phyloP scores from a whole-genome alignment of 2,113 vertebrate genomes.

The Melanotaenia duboulayi region DNA sequence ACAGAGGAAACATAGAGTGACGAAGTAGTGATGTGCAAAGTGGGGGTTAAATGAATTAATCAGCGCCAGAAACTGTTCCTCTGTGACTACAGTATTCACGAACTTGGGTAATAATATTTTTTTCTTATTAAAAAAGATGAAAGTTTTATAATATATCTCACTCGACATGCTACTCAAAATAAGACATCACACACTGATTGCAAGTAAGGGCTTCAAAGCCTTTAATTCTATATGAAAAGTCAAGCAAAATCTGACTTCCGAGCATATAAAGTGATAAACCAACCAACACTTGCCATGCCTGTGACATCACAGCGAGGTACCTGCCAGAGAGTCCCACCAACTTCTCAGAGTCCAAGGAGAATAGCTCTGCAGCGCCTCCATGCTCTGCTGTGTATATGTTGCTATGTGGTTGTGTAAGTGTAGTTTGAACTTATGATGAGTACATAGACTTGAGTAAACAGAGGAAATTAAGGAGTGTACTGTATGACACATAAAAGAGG shows the following conservation, averaged over 20 bases:
- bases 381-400: constrained; percentile 54
- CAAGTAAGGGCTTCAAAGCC: too few species aligned
- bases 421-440: constrained; percentile 3
- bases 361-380: constrained; percentile 56
- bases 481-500: neutral
- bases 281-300: constrained; percentile 67
- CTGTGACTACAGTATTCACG: too few species aligned
- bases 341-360: constrained; percentile 63
- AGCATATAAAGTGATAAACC: neutral
- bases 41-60: too few species aligned
- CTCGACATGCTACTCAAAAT: too few species aligned
- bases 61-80: too few species aligned
- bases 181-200: too few species aligned
- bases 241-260: too few species aligned
- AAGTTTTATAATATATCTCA: too few species aligned
- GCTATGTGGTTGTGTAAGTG: constrained; percentile 26
- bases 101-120: too few species aligned
- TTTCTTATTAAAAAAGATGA: too few species aligned
- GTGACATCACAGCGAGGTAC: constrained; percentile 74
- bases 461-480: neutral
- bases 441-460: neutral
- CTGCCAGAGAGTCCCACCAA: constrained; percentile 73
- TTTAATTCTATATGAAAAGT: too few species aligned
- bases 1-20: constrained; percentile 42
- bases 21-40: too few species aligned